These are phyloP conservation scores for Blomia tropicalis DNA, from an alignment of 2,888 invertebrate genomes.

Conservation along the genomic window DNA sequence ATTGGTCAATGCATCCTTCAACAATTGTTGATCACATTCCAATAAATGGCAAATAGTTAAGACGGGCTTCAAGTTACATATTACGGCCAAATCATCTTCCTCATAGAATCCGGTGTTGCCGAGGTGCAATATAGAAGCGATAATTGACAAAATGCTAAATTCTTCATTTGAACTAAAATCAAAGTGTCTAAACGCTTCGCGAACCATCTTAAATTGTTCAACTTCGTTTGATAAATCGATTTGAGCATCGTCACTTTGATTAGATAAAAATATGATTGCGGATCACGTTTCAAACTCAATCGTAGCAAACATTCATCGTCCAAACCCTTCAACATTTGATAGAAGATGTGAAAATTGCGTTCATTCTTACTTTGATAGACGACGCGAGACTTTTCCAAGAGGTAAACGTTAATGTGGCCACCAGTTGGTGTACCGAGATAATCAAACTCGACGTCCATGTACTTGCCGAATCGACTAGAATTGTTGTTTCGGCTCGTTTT, in stretches of 20 bases:
- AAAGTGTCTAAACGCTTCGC: conserved; percentile 65
- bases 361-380: conserved; percentile 82
- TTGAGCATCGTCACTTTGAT: conserved; percentile 54
- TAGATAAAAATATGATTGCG: conserved; percentile 63
- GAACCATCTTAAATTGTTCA: conserved; percentile 61
- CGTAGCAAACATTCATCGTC: conserved; percentile 57
- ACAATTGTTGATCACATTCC: conserved; percentile 49
- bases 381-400: conserved; percentile 91
- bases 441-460: conserved; percentile 99
- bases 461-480: conserved; percentile 94
- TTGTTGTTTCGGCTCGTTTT: conserved; percentile 96
- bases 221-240: conserved; percentile 48
- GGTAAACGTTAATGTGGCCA: conserved; percentile 88
- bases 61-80: conserved; percentile 49
- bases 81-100: conserved; percentile 45
- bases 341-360: conserved; percentile 92
- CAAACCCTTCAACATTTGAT: conserved; percentile 68
- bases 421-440: conserved; percentile 96
- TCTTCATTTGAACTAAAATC: conserved; percentile 61
- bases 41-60: conserved; percentile 55
- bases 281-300: conserved; percentile 54
- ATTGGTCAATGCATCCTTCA: conserved; percentile 58
- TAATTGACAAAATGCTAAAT: conserved; percentile 72
- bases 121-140: conserved; percentile 75
- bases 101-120: conserved; percentile 60